phyloP scores from a whole-genome alignment of 2,888 invertebrate genomes.

The Macroteleia sp. region DNA sequence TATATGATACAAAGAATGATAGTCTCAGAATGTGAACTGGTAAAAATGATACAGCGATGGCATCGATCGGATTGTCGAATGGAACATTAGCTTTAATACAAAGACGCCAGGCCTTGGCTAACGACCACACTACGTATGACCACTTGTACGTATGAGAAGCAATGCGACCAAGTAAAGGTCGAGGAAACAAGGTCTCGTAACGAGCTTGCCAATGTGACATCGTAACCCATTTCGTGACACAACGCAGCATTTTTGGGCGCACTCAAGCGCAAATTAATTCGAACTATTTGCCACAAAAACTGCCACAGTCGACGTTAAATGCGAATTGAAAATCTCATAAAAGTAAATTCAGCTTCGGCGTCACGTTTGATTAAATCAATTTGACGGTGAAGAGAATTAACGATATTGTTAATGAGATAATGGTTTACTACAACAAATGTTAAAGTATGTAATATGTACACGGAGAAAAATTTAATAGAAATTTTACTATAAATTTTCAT shows the following conservation, averaged over 20 bases:
- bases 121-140: slow-evolving; percentile 9
- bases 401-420: neutral
- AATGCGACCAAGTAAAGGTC: slow-evolving; percentile 44
- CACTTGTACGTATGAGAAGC: slow-evolving; percentile 48
- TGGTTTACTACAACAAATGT: neutral
- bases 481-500: too few relatives aligned
- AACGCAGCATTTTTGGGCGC: slow-evolving; percentile 16
- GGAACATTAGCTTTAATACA: slow-evolving; percentile 40
- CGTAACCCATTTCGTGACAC: slow-evolving; percentile 41
- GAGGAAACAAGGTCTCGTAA: slow-evolving; percentile 54
- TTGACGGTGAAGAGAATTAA: neutral
- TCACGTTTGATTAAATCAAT: neutral
- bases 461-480: too few relatives aligned
- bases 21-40: slow-evolving; percentile 32
- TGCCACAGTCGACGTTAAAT: neutral
- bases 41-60: slow-evolving; percentile 43
- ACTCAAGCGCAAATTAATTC: neutral
- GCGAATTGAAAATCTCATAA: neutral
- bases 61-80: slow-evolving; percentile 49
- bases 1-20: slow-evolving; percentile 34
- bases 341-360: neutral
- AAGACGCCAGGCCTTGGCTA: slow-evolving; percentile 42
- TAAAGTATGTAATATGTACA: too few relatives aligned
- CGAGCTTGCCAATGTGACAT: slow-evolving; percentile 53
- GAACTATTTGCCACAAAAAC: neutral